phyloP scores from a whole-genome alignment of 2,888 invertebrate species.

The Eulithis prunata region DNA sequence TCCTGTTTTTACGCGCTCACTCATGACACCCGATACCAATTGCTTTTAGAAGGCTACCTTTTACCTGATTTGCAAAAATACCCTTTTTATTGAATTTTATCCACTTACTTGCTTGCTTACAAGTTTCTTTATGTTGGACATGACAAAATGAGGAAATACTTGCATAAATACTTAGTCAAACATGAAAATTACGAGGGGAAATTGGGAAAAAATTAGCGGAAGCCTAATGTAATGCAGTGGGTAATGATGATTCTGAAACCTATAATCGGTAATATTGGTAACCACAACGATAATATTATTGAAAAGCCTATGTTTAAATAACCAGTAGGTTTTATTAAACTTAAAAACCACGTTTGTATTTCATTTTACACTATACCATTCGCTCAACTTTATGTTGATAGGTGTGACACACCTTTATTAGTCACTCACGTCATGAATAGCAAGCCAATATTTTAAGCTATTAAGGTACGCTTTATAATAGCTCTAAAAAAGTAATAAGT shows the following conservation, averaged over 20 bases:
- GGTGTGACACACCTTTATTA: background rate
- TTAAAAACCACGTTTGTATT: background rate
- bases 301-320: no score
- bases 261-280: no score
- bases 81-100: background rate
- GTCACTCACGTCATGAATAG: constrained; percentile 8
- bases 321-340: no score
- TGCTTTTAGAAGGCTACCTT: constrained; percentile 41
- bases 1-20: constrained; percentile 39
- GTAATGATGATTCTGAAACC: no score
- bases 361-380: background rate
- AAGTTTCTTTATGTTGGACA: no score
- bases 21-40: constrained; percentile 45
- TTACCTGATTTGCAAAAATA: constrained; percentile 17
- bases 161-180: no score
- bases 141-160: no score
- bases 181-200: no score
- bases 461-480: constrained; percentile 9
- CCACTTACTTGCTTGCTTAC: background rate
- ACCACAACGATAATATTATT: no score
- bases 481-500: constrained; percentile 19
- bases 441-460: constrained; percentile 15
- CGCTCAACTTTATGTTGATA: background rate
- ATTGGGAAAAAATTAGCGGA: no score
- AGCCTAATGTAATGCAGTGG: no score